A percentile compares a stretch with the other conserved stretches of the same genome.
Evolutionary conservation across 2,797 vertebrate genomes (phyloP).

Genomic region (Limosa lapponica): DNA sequence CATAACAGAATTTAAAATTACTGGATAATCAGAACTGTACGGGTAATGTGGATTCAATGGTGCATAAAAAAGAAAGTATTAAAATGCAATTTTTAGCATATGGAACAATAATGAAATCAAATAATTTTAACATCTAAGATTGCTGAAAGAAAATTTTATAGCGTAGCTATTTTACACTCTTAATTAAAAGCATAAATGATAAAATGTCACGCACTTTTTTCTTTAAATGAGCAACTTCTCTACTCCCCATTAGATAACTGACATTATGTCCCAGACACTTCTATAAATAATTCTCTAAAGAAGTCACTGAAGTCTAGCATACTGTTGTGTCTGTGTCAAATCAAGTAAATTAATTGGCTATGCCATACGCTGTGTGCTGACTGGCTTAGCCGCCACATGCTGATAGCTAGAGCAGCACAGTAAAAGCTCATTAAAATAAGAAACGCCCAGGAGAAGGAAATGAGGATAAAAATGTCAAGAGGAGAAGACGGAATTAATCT

Average conservation of each 20-base stretch:
- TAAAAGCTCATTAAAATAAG: conserved; percentile 30
- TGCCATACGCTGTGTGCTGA: not conserved
- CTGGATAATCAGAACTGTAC: not conserved
- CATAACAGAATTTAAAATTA: not conserved
- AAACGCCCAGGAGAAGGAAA: not conserved
- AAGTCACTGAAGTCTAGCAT: conserved; percentile 26
- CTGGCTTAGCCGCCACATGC: not conserved
- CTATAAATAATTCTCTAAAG: conserved; percentile 26
- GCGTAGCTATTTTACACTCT: not conserved
- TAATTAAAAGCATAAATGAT: conserved; percentile 2
- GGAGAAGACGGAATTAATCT: not conserved
- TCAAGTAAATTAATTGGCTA: conserved; percentile 44
- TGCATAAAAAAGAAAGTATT: not conserved
- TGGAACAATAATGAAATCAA: not conserved
- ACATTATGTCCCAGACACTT: conserved; percentile 1
- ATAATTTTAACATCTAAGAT: not conserved
- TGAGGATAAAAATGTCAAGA: not conserved
- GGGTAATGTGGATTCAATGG: not conserved
- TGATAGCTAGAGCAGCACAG: not conserved
- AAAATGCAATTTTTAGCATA: not conserved
- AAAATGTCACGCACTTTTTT: not conserved
- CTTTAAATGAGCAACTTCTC: not conserved
- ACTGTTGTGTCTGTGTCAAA: conserved; percentile 11
- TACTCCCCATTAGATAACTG: not conserved
- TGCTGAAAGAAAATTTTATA: not conserved